Percentiles rank a stretch among this genome's conserved stretches.
phyloP scores from a whole-genome alignment of 2,113 vertebrate genomes.

The Nerophis ophidion region DNA sequence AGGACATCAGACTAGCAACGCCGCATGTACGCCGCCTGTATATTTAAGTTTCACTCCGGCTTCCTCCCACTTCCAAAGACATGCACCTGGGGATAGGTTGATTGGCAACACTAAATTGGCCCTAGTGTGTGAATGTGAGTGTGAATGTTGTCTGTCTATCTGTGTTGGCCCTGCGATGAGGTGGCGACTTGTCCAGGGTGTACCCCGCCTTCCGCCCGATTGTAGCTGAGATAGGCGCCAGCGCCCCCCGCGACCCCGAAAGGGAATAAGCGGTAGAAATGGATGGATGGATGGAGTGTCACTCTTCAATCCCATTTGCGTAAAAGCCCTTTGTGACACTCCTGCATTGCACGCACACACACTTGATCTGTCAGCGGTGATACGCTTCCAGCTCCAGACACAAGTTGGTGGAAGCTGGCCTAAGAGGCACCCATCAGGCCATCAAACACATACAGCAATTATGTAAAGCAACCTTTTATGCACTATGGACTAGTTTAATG shows the following conservation, averaged over 20 bases:
- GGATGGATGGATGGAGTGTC: slow-evolving; percentile 16
- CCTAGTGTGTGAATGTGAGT: no score
- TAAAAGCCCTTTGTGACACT: slow-evolving; percentile 57
- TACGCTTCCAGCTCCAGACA: slow-evolving; percentile 40
- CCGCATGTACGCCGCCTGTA: slow-evolving; percentile 15
- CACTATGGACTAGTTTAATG: no score
- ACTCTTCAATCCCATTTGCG: slow-evolving; percentile 52
- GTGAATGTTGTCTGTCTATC: no score
- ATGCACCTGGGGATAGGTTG: no score
- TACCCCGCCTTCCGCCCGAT: no score
- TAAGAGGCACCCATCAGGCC: slow-evolving; percentile 50
- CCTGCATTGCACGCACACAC: slow-evolving; percentile 27
- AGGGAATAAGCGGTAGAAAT: no score
- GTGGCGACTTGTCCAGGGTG: no score
- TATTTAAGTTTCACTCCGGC: slow-evolving; percentile 45
- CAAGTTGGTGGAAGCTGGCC: slow-evolving; percentile 21
- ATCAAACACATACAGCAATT: slow-evolving; percentile 49
- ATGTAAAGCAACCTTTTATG: slow-evolving; percentile 4
- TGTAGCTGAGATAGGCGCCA: no score
- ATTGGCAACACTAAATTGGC: no score
- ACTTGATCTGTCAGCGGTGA: slow-evolving; percentile 52
- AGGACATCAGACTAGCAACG: slow-evolving; percentile 24
- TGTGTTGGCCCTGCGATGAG: no score
- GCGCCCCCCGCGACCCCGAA: no score
- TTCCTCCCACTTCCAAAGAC: no score